These are phyloP conservation scores for Tenualosa ilisha DNA, from an alignment of 2,797 vertebrate genomes.

Conservation along the genomic window DNA sequence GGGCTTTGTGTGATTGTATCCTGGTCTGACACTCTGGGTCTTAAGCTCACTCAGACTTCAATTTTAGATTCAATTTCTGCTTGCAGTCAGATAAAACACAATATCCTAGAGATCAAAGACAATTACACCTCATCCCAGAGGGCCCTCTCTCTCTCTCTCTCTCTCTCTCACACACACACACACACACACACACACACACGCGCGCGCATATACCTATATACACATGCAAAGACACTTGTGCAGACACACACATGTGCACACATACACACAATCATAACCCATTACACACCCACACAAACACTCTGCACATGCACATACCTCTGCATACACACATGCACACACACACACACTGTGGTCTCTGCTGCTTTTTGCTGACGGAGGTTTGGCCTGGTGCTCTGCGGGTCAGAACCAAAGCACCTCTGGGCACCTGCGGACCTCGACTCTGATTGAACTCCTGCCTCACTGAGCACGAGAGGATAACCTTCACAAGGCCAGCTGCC, in stretches of 20 bases:
- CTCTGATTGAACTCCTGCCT: background rate
- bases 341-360: background rate
- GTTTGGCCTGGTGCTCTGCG: background rate
- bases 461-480: conserved; percentile 13
- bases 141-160: background rate
- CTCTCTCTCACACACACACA: background rate
- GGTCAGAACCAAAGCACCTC: background rate
- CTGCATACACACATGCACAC: too few species aligned
- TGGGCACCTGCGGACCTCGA: background rate
- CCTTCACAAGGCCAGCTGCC: conserved; percentile 28
- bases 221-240: background rate
- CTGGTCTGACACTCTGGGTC: background rate
- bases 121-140: conserved; percentile 27
- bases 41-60: conserved; percentile 32
- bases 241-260: background rate
- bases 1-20: too few species aligned
- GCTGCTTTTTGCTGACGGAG: conserved; percentile 7
- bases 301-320: too few species aligned
- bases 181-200: background rate
- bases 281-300: background rate
- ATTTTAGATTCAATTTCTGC: conserved; percentile 52
- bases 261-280: background rate
- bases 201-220: background rate
- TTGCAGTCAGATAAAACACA: conserved; percentile 41
- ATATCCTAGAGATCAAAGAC: conserved; percentile 32